Evolutionary conservation across 2,888 invertebrate species (phyloP).

Genomic region (Mesorhabditis sp.): DNA sequence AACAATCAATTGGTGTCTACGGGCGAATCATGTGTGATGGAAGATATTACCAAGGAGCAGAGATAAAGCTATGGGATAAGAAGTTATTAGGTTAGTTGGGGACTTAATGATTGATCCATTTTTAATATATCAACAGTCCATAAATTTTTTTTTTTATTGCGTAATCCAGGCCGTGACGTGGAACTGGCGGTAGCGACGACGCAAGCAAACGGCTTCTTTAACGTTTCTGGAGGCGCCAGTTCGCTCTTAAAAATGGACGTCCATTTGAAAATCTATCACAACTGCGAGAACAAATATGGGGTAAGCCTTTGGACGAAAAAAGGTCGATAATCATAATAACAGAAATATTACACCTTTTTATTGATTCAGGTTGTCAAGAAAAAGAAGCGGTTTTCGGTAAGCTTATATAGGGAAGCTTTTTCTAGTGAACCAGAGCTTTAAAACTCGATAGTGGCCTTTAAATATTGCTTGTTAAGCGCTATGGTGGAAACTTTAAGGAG

Average conservation of each 20-base stretch:
- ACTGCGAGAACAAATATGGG: not conserved
- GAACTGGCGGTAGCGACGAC: not conserved
- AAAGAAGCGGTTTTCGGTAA: too few species aligned
- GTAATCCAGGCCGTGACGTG: not conserved
- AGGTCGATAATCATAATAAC: too few species aligned
- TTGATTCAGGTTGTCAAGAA: too few species aligned
- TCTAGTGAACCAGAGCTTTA: too few species aligned
- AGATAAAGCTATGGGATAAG: not conserved
- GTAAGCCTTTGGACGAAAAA: not conserved
- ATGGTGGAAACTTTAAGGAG: not conserved
- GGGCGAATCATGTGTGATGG: not conserved
- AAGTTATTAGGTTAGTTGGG: not conserved
- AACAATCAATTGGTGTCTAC: not conserved
- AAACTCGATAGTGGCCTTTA: too few species aligned
- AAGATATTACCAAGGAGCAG: not conserved
- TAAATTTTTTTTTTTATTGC: too few species aligned
- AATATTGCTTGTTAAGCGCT: too few species aligned
- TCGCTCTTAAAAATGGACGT: conserved; percentile 4
- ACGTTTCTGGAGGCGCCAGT: not conserved
- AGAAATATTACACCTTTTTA: too few species aligned
- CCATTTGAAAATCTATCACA: conserved; percentile 1
- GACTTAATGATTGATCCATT: not conserved
- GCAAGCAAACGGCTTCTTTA: not conserved
- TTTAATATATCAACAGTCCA: too few species aligned
- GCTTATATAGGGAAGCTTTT: too few species aligned